phyloP scores from a whole-genome alignment of 2,113 vertebrate genomes.

The Vidua macroura region DNA sequence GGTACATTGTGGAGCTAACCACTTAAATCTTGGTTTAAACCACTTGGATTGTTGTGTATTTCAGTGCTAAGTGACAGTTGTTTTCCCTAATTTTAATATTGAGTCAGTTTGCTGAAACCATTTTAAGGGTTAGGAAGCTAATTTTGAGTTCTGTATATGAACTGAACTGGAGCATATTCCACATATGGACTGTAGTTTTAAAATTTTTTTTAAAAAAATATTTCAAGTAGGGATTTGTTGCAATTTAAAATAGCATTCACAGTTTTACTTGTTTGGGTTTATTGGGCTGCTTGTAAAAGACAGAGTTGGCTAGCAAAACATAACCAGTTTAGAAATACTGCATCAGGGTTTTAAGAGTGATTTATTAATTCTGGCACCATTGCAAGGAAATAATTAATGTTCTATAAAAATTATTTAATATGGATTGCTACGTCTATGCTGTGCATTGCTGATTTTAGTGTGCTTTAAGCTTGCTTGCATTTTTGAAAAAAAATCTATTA shows the following conservation, averaged over 20 bases:
- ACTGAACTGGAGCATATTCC: not conserved
- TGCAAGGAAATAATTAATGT: not conserved
- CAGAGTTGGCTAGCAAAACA: not conserved
- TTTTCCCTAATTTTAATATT: not conserved
- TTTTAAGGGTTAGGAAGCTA: not conserved
- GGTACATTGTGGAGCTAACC: not conserved
- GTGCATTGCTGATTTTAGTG: not conserved
- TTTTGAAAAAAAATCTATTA: not conserved
- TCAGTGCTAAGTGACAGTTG: not conserved
- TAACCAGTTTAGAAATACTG: not conserved
- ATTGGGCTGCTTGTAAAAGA: not conserved
- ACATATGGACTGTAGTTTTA: not conserved
- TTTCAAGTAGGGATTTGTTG: not conserved
- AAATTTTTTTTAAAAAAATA: not conserved
- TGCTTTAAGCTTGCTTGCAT: not conserved
- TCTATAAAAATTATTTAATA: not conserved
- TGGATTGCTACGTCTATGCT: not conserved
- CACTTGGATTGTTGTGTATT: not conserved
- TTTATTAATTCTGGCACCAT: conserved; percentile 13
- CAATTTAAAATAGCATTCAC: not conserved
- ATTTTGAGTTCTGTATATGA: not conserved
- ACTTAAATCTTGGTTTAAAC: not conserved
- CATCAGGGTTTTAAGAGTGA: not conserved
- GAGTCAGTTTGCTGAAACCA: not conserved
- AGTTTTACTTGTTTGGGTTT: not conserved